Conservation (phyloP, 1,140 invertebrate species). For the Sogatella furcifera region DNA sequence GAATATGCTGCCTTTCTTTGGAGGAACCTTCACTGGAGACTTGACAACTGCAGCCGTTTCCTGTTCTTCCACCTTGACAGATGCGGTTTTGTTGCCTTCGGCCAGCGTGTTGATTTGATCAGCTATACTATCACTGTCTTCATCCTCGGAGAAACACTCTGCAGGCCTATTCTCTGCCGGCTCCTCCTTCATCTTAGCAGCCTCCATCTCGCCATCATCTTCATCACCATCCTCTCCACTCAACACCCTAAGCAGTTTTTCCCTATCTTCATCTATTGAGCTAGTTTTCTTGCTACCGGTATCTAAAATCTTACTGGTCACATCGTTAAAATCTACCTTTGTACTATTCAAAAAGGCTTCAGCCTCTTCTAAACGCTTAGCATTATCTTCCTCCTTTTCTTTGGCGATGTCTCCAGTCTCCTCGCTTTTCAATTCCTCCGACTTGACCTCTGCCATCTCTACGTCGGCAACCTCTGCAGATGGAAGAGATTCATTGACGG, state of each 20-base stretch:
- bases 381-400: constrained; percentile 23
- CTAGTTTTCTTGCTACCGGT: background rate
- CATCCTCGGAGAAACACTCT: constrained; percentile 15
- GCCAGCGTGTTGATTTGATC: constrained; percentile 5
- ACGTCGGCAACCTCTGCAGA: background rate
- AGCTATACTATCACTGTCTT: constrained; percentile 13
- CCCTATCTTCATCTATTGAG: constrained; percentile 15
- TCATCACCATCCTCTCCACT: constrained; percentile 20
- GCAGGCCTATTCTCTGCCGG: background rate
- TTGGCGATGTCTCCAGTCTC: constrained; percentile 21
- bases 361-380: constrained; percentile 21
- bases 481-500: background rate
- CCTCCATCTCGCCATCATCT: constrained; percentile 26
- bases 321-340: constrained; percentile 18
- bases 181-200: constrained; percentile 9
- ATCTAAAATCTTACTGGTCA: constrained; percentile 19
- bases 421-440: constrained; percentile 30
- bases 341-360: constrained; percentile 21
- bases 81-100: background rate
- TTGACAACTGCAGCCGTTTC: constrained; percentile 7
- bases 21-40: background rate
- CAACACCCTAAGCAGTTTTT: constrained; percentile 19
- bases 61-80: constrained; percentile 13
- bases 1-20: constrained; percentile 67
- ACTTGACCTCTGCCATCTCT: background rate